Evolutionary conservation across 2,797 vertebrate species (phyloP).

Genomic region (Todus mexicanus): DNA sequence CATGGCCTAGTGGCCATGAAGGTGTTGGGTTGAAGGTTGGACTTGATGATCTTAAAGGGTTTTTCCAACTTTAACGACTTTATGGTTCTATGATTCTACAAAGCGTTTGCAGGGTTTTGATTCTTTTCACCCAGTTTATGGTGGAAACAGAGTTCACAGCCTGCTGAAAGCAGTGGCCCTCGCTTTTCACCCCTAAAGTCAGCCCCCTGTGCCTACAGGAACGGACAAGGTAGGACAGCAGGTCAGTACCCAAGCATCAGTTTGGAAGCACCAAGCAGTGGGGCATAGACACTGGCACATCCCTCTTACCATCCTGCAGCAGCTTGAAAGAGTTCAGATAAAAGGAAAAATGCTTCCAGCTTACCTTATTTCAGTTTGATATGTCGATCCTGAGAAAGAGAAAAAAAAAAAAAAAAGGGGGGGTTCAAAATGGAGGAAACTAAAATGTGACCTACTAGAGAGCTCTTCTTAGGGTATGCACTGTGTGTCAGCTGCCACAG

Average conservation of each 20-base stretch:
- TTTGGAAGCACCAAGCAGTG: not conserved
- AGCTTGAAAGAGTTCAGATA: not conserved
- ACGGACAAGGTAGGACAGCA: not conserved
- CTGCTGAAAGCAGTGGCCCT: not conserved
- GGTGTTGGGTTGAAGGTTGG: too few relatives aligned
- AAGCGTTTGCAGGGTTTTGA: not conserved
- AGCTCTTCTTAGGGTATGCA: fast-evolving
- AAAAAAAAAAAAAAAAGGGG: not conserved
- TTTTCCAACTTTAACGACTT: too few relatives aligned
- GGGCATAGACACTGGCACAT: not conserved
- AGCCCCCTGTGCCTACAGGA: not conserved
- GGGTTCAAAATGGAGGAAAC: not conserved
- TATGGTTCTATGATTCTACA: too few relatives aligned
- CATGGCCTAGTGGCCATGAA: too few relatives aligned
- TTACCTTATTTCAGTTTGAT: constrained; percentile 78
- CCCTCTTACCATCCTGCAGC: not conserved
- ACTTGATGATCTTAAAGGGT: too few relatives aligned
- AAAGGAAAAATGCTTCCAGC: not conserved
- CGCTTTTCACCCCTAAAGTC: fast-evolving
- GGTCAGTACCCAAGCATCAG: fast-evolving
- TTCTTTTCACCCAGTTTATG: not conserved
- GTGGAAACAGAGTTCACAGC: not conserved
- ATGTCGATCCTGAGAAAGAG: constrained; percentile 63
- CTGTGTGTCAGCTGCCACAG: not conserved
- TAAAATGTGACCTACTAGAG: not conserved